A percentile compares a stretch with the other conserved stretches of the same genome.
Evolutionary conservation across 2,888 invertebrate species (phyloP).

Genomic region (Acrocyrtus sp.): DNA sequence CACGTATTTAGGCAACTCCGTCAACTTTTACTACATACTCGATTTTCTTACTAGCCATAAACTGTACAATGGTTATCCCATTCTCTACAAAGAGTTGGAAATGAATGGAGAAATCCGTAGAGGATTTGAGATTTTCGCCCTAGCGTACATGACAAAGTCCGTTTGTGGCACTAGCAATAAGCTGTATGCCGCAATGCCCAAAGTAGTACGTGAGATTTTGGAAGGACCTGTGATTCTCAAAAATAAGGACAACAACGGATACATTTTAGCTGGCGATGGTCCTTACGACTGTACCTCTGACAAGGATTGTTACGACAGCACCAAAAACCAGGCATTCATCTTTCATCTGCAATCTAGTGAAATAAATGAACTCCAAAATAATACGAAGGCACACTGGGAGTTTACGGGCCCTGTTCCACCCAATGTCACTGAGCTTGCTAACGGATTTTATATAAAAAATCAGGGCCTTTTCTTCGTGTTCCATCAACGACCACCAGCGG

Average conservation of each 20-base stretch:
- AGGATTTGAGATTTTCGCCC: conserved; percentile 50
- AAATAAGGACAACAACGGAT: conserved; percentile 40
- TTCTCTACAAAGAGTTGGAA: conserved; percentile 34
- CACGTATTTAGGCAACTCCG: conserved; percentile 30
- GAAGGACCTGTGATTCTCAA: conserved; percentile 41
- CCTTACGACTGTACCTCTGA: conserved; percentile 8
- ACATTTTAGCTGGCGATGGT: conserved; percentile 23
- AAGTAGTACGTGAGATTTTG: conserved; percentile 26
- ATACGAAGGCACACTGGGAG: conserved; percentile 32
- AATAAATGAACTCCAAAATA: conserved; percentile 8
- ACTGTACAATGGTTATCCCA: conserved; percentile 32
- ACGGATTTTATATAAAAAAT: conserved; percentile 50
- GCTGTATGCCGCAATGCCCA: conserved; percentile 35
- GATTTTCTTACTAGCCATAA: conserved; percentile 41
- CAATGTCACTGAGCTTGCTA: conserved; percentile 29
- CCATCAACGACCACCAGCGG: conserved; percentile 18
- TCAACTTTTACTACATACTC: conserved; percentile 46
- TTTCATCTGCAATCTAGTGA: background rate
- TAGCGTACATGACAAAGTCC: conserved; percentile 22
- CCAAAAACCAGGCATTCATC: conserved; percentile 26
- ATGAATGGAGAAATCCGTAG: conserved; percentile 18
- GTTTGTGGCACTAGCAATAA: conserved; percentile 30
- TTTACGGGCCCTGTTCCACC: conserved; percentile 32
- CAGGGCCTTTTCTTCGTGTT: conserved; percentile 24
- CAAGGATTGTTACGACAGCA: conserved; percentile 22